Evolutionary conservation across 2,888 invertebrate species (phyloP).

Genomic region (Amphipyra berbera): DNA sequence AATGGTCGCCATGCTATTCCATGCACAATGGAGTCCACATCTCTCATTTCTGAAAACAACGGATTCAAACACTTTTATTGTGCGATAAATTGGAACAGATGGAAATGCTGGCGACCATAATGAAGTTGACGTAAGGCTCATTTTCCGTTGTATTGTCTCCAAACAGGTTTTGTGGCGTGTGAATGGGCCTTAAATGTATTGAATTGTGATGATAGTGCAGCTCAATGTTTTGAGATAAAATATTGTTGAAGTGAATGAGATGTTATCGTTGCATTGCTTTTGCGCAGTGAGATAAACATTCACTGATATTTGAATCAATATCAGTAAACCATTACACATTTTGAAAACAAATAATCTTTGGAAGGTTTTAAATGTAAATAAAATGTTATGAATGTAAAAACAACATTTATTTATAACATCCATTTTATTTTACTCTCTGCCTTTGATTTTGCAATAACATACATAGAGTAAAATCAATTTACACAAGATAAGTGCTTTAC

Average conservation of each 20-base stretch:
- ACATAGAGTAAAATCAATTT: no score
- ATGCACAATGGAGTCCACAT: conserved; percentile 82
- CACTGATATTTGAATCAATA: not conserved
- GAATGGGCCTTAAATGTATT: conserved; percentile 51
- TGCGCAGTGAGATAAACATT: conserved; percentile 16
- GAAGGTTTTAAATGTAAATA: no score
- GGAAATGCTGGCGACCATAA: conserved; percentile 72
- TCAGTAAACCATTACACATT: no score
- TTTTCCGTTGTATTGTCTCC: conserved; percentile 55
- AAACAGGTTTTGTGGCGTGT: conserved; percentile 28
- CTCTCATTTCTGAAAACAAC: conserved; percentile 83
- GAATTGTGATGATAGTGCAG: conserved; percentile 40
- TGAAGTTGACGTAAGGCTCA: conserved; percentile 63
- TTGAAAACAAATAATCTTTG: no score
- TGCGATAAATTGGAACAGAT: conserved; percentile 83
- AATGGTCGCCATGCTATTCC: conserved; percentile 48
- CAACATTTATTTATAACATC: no score
- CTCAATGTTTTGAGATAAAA: conserved; percentile 45
- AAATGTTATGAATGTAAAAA: no score
- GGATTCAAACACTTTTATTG: conserved; percentile 83
- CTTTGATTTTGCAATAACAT: no score
- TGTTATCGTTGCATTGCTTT: conserved; percentile 22
- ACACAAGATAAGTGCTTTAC: no score
- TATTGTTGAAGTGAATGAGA: conserved; percentile 36
- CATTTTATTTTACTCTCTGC: no score